Percentiles rank a stretch among this genome's conserved stretches.
phyloP scores from a whole-genome alignment of 1,140 invertebrate species.

The Ylistrum balloti region DNA sequence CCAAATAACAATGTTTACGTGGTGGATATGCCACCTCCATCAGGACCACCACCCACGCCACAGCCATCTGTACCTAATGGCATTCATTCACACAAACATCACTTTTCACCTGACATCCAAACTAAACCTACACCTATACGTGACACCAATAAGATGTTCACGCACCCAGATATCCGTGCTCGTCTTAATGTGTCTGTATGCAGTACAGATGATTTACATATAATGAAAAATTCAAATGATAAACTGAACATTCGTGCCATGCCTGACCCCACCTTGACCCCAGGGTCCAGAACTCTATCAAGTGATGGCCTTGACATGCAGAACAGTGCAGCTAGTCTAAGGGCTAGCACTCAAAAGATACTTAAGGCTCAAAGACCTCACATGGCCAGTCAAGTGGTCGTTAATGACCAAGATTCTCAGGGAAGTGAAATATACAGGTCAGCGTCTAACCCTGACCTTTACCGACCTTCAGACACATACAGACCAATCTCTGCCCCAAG shows the following conservation, averaged over 20 bases:
- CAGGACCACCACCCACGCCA: conserved; percentile 50
- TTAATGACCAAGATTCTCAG: conserved; percentile 75
- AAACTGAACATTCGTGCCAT: conserved; percentile 74
- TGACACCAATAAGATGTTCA: conserved; percentile 51
- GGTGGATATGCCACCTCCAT: conserved; percentile 86
- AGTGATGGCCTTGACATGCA: conserved; percentile 64
- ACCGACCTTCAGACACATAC: conserved; percentile 42
- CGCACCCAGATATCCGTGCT: conserved; percentile 58
- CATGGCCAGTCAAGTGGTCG: conserved; percentile 58
- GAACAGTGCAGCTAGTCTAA: conserved; percentile 72
- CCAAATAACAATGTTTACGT: conserved; percentile 87
- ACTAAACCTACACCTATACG: conserved; percentile 59
- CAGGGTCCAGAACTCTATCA: conserved; percentile 49
- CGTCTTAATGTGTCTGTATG: conserved; percentile 67
- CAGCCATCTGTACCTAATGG: conserved; percentile 51
- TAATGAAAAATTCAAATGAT: conserved; percentile 51
- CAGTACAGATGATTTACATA: conserved; percentile 68
- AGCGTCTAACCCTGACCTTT: conserved; percentile 57
- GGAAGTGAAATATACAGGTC: conserved; percentile 57
- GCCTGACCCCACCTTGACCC: conserved; percentile 66
- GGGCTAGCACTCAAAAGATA: conserved; percentile 79
- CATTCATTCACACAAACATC: conserved; percentile 55
- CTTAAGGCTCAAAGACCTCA: conserved; percentile 76
- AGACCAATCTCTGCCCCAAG: conserved; percentile 73
- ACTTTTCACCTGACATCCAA: conserved; percentile 58